Evolutionary conservation across 1,140 invertebrate genomes (phyloP), one percentile per base, ranked within the genome.

Genomic region (Hypsibius dujardini): DNA sequence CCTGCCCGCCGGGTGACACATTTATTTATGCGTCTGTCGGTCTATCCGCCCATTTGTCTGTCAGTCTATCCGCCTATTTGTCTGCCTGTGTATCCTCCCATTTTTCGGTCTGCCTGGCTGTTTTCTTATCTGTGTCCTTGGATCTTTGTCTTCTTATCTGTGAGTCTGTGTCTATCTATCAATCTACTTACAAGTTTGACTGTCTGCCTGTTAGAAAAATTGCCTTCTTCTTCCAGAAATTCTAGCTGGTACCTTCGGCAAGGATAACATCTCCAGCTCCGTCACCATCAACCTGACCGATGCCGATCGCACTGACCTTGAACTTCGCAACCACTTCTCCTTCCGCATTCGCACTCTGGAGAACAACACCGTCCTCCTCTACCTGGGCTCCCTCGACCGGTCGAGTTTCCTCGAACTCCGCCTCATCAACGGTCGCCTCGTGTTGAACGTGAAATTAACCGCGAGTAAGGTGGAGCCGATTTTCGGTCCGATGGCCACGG

Each of bases 211-310:
- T 46, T 60, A 46, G 28, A 2, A 46, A 28, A 46, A 40, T 15
- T 56, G n/a, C 42, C n/a, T 72, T 72, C 50, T 74, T 71, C 75
- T 76, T 79, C 46, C 74, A 88, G 86, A 86, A 79, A 87, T 90
- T 80, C 90, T 87, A 28, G 88, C 90, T 2, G 90, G 89, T 0
- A 95, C 92, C 1, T 95, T 95, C 81, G 89, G 90, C 0, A 85
- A 92, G 75, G 90, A 92, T 78, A 86, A 88, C 72, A 87, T 86
- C 0, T 85, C 81, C 0, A 83, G 84, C 75, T 70, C 47, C 7
- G 75, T 75, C 2, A 15, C 3, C 2, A 71, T 74, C 62, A 47
- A 47, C 15, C 15, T 70, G 50, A 60, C 2, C 72, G 56, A 14
- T 73, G 70, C 1, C 7, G 45, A 40, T 46, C 69, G 15, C 70